Conservation (phyloP, 2,113 vertebrate species). For the Turnix velox region DNA sequence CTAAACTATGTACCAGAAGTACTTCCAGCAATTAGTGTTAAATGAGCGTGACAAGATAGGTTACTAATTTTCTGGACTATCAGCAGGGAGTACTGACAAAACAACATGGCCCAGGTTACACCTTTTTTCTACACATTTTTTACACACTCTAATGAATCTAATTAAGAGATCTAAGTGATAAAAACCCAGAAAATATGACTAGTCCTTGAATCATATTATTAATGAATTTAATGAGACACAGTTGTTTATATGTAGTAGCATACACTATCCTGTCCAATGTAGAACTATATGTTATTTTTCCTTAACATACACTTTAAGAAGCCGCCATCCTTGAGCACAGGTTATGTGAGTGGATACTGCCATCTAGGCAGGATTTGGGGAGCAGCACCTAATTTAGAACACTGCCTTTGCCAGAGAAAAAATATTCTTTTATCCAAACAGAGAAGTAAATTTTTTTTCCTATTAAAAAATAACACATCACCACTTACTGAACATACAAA, state of each 20-base stretch:
- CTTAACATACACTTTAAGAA: rapidly evolving
- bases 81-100: not conserved
- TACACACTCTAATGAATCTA: not conserved
- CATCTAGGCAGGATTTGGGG: constrained; percentile 54
- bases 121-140: not conserved
- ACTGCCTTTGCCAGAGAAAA: not conserved
- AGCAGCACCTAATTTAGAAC: not conserved
- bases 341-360: constrained; percentile 39
- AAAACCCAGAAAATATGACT: not conserved
- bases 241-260: not conserved
- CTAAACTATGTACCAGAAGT: not conserved
- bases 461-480: not conserved
- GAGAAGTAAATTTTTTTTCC: not conserved
- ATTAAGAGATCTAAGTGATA: not conserved
- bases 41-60: not conserved
- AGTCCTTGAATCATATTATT: not conserved
- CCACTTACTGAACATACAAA: not conserved
- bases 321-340: not conserved
- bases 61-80: not conserved
- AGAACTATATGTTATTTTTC: not conserved
- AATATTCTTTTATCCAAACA: not conserved
- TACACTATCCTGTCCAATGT: not conserved
- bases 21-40: not conserved
- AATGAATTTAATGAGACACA: not conserved
- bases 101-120: not conserved